Base-by-base conservation (phyloP, 2,113 vertebrate species). In the Syrrhaptes paradoxus region DNA sequence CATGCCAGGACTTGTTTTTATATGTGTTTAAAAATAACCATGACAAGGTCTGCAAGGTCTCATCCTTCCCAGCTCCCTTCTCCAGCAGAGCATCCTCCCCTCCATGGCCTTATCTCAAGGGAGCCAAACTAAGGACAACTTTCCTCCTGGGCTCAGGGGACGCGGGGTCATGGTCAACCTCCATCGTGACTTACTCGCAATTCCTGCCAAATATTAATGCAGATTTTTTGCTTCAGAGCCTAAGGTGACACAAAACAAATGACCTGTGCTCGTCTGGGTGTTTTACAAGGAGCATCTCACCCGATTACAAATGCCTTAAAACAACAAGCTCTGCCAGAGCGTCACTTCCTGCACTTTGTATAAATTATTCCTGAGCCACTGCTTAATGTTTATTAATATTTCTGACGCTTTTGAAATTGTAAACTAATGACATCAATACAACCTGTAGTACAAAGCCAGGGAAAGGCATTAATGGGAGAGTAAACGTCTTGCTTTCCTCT, bases 141-240 rank as follows among this genome's bases (percentile, higher is more conserved):
- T 82, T 54, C 26, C 29, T 82, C 34, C 41, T 11, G 5, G 9
- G 29, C 61, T 63, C 17, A 19, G 34, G 63, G 62, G 32, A 38
- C 0, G 0, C 5, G 2, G 36, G 48, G 52, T 61, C 3, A 1
- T 5, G 34, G n/a, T 58, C n/a, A 67, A 10, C 28, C 41, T n/a
- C 3, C 0, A 0, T 32, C 2, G 7, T 66, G 55, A 70, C 61
- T 90, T 43, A 10, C 46, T n/a, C 7, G 8, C 24, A 76, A 1
- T 61, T 82, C 36, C 54, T 93, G 88, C 70, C 89, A 75, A 67
- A 72, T 17, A 24, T 87, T 75, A n/a, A 82, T 75, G 84, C 61
- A 91, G 54, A 18, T 72, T 49, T 78, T 82, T 78, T 59, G 48
- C 43, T 93, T 55, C 43, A 75, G 34, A 89, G 48, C 65, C 68